Conservation (phyloP, 2,113 vertebrate genomes). For the Macroglossus sobrinus region DNA sequence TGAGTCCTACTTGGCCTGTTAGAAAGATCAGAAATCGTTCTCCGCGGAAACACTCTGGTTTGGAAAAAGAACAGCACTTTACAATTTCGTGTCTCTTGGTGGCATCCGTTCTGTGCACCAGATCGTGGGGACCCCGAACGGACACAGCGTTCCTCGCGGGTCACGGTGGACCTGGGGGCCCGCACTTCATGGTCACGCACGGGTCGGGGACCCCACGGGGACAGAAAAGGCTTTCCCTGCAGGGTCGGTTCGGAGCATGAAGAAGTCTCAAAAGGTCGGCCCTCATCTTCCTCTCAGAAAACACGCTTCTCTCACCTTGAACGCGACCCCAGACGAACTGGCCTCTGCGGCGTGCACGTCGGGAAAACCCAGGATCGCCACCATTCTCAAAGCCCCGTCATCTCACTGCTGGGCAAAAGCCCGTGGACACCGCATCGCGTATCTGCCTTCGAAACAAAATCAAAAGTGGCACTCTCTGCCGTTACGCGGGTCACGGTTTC, state of each 20-base stretch:
- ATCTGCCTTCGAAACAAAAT: slow-evolving; percentile 12
- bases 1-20: background rate
- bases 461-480: background rate
- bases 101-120: background rate
- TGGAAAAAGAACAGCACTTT: background rate
- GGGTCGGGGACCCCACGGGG: background rate
- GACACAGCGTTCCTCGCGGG: background rate
- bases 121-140: background rate
- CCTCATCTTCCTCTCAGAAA: slow-evolving; percentile 6
- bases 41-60: background rate
- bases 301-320: slow-evolving; percentile 49
- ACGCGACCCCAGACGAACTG: slow-evolving; percentile 59
- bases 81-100: background rate
- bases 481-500: background rate
- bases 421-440: slow-evolving; percentile 25
- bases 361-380: background rate
- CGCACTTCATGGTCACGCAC: too few relatives aligned
- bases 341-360: background rate
- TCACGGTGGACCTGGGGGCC: background rate
- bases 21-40: background rate
- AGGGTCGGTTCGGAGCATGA: background rate
- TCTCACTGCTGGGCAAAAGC: background rate
- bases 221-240: background rate
- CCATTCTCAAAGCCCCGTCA: slow-evolving; percentile 44
- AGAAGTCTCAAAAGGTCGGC: background rate